These are phyloP conservation scores for Entomobrya multifasciata DNA, from an alignment of 2,888 invertebrate species.

Conservation along the genomic window DNA sequence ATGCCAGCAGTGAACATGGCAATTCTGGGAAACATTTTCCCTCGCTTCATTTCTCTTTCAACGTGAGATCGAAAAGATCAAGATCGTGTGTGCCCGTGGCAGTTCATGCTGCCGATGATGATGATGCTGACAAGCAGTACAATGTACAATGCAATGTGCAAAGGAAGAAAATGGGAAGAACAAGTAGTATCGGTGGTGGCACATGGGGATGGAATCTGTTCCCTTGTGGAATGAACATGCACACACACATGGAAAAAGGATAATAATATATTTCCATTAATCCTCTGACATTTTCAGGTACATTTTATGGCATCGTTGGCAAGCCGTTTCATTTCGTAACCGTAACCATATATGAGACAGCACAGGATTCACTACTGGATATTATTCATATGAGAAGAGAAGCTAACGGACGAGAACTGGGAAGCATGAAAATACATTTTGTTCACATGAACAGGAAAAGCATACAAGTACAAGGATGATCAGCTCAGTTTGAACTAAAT, in stretches of 20 bases:
- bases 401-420: neutral
- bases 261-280: conserved; percentile 63
- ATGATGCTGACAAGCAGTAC: conserved; percentile 36
- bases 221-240: conserved; percentile 38
- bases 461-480: no score
- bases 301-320: conserved; percentile 59
- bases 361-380: neutral
- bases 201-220: conserved; percentile 42
- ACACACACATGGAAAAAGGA: conserved; percentile 50
- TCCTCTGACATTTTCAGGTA: conserved; percentile 66
- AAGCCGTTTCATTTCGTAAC: conserved; percentile 43
- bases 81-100: neutral
- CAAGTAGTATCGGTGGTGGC: neutral
- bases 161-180: neutral
- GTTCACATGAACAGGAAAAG: neutral
- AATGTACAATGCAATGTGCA: neutral
- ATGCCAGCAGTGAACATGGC: neutral
- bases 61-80: neutral
- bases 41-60: conserved; percentile 42
- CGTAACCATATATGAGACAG: neutral
- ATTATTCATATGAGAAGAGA: conserved; percentile 5
- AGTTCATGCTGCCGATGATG: conserved; percentile 42
- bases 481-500: no score
- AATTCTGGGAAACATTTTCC: neutral
- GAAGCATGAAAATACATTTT: neutral